Conservation (phyloP, 2,797 vertebrate species). For the Podarcis siculus region DNA sequence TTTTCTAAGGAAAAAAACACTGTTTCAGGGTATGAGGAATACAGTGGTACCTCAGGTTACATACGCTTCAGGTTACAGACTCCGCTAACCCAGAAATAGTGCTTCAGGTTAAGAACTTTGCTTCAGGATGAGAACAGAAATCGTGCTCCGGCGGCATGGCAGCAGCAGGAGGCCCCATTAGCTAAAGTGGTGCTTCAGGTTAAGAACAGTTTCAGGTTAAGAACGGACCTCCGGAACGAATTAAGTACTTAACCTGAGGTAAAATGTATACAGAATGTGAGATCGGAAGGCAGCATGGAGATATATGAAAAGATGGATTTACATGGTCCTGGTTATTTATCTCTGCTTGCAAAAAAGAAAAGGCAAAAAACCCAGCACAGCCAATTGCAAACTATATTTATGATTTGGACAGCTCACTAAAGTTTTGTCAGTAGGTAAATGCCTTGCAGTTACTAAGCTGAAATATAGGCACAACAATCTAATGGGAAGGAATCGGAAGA, state of each 20-base stretch:
- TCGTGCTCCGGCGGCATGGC: too few species aligned
- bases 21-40: background rate
- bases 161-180: too few species aligned
- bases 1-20: too few species aligned
- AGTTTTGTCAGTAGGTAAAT: background rate
- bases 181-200: too few species aligned
- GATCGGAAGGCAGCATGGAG: background rate
- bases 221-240: too few species aligned
- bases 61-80: too few species aligned
- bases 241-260: too few species aligned
- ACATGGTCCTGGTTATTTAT: background rate
- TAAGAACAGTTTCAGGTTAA: too few species aligned
- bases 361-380: background rate
- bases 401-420: background rate
- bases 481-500: background rate
- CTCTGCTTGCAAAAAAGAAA: background rate
- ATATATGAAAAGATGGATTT: background rate
- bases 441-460: background rate
- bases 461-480: background rate
- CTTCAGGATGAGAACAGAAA: too few species aligned
- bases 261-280: background rate
- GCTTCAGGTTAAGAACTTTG: too few species aligned
- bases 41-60: too few species aligned
- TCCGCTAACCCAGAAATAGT: too few species aligned
- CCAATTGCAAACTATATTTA: accelerated